These are phyloP conservation scores for Kryptolebias marmoratus DNA, from an alignment of 2,113 vertebrate genomes.

Conservation along the genomic window DNA sequence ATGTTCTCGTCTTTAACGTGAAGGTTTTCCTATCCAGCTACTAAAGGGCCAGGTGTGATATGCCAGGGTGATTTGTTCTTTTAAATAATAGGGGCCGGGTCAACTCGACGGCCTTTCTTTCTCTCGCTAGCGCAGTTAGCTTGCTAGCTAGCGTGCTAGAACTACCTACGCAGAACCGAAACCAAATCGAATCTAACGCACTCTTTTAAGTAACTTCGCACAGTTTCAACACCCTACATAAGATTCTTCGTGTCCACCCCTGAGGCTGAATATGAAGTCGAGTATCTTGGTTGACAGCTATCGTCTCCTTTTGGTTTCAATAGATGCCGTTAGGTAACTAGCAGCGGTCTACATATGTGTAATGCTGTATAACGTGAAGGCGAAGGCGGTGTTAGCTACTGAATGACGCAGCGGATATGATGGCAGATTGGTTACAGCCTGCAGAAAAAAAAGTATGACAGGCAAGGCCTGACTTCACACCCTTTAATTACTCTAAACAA, in stretches of 20 bases:
- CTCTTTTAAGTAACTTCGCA: not conserved
- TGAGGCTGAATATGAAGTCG: constrained; percentile 10
- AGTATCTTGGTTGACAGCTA: constrained; percentile 10
- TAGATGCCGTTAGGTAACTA: constrained; percentile 50
- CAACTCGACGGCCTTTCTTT: constrained; percentile 58
- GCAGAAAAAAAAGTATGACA: not conserved
- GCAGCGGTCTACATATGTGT: constrained; percentile 27
- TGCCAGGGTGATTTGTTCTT: constrained; percentile 41
- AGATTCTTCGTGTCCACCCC: not conserved
- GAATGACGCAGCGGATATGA: constrained; percentile 52
- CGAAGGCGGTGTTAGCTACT: constrained; percentile 38
- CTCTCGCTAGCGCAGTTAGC: constrained; percentile 53
- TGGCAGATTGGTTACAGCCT: constrained; percentile 45
- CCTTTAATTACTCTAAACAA: not conserved
- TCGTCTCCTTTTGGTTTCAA: constrained; percentile 27
- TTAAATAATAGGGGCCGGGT: constrained; percentile 33
- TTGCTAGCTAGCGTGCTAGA: constrained; percentile 41
- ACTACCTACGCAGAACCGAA: constrained; percentile 57
- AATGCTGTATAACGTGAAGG: constrained; percentile 36
- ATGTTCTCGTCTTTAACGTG: constrained; percentile 13
- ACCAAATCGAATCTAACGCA: constrained; percentile 7
- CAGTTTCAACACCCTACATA: not conserved
- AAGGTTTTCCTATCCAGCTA: constrained; percentile 23
- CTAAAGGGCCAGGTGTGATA: constrained; percentile 18
- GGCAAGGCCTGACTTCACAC: constrained; percentile 2